Conservation (phyloP, 2,113 vertebrate species). For the Chrysochloris asiatica region DNA sequence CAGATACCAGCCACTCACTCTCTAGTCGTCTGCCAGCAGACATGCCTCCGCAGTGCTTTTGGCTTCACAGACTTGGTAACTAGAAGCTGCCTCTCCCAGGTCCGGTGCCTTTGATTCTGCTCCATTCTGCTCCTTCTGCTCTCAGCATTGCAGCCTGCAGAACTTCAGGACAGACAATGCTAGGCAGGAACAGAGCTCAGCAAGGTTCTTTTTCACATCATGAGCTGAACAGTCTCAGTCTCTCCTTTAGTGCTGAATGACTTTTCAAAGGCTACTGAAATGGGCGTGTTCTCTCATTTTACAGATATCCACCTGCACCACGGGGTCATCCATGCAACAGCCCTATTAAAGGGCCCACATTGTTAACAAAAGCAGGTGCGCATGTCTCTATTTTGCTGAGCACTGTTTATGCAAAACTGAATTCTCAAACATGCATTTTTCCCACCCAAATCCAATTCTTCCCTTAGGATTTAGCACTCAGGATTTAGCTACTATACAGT, state of each 20-base stretch:
- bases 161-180: background rate
- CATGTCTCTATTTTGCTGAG: background rate
- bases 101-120: background rate
- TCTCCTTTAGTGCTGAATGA: background rate
- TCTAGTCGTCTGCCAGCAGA: background rate
- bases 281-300: background rate
- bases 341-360: background rate
- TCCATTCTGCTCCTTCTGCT: background rate
- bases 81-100: background rate
- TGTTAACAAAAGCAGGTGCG: slow-evolving; percentile 1
- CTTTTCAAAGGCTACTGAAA: background rate
- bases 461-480: background rate
- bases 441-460: background rate
- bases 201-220: background rate
- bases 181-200: background rate
- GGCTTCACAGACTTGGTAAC: background rate
- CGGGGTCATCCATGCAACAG: background rate
- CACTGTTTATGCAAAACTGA: background rate
- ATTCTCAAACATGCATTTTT: background rate
- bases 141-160: background rate
- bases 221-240: background rate
- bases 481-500: background rate
- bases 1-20: fast-evolving
- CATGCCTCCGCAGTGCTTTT: background rate
- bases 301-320: background rate